These are phyloP conservation scores for Dasyprocta punctata DNA, from an alignment of 2,113 vertebrate species.

Conservation along the genomic window DNA sequence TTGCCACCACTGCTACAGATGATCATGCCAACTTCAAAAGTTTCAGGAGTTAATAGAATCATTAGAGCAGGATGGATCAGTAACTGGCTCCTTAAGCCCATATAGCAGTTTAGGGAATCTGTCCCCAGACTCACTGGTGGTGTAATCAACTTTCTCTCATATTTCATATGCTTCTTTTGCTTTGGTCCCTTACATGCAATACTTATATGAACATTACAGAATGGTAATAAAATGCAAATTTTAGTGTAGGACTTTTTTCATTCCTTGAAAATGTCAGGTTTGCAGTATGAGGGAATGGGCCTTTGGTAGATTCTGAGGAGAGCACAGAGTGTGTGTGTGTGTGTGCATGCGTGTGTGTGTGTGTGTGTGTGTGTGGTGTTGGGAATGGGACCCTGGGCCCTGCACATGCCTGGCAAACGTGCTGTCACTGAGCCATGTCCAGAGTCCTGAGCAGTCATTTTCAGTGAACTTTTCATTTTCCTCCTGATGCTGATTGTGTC, in stretches of 20 bases:
- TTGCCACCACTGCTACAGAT: background rate
- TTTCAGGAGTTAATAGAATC: background rate
- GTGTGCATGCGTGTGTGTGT: background rate
- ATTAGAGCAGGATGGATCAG: background rate
- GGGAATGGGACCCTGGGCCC: background rate
- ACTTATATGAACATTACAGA: background rate
- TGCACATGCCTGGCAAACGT: background rate
- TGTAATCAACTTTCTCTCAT: background rate
- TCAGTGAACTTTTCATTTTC: background rate
- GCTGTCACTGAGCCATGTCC: no score
- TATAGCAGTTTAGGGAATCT: background rate
- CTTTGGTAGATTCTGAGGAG: background rate
- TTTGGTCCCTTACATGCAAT: background rate
- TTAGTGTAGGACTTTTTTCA: background rate
- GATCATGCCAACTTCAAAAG: background rate
- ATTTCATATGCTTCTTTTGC: background rate
- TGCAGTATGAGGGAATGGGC: background rate
- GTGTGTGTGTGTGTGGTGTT: background rate
- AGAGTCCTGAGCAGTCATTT: background rate
- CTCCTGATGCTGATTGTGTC: background rate
- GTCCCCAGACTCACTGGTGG: background rate
- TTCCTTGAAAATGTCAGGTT: background rate
- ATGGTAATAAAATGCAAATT: background rate
- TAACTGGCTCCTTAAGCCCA: background rate
- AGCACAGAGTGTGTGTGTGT: background rate